These are phyloP conservation scores for Nannoperca obscura DNA, from an alignment of 2,797 vertebrate genomes.

Conservation along the genomic window DNA sequence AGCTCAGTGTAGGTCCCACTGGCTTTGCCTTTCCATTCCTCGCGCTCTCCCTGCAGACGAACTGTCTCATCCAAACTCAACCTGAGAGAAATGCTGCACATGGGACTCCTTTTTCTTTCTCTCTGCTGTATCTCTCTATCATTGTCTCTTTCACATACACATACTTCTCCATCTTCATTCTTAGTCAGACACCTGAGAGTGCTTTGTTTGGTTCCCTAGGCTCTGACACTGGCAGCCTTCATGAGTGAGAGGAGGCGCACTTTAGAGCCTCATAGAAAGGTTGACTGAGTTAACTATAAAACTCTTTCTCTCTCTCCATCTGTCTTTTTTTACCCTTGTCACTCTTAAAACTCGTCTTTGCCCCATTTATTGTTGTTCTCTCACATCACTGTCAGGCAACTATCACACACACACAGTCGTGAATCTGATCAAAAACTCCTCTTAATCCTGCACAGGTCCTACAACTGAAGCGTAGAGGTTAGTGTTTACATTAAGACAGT, in stretches of 20 bases:
- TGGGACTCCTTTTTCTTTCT: slow-evolving; percentile 10
- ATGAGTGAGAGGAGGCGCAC: slow-evolving; percentile 59
- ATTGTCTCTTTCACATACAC: slow-evolving; percentile 5
- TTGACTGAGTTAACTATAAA: slow-evolving; percentile 46
- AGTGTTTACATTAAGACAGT: slow-evolving; percentile 23
- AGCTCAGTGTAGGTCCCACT: slow-evolving; percentile 32
- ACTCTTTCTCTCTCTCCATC: slow-evolving; percentile 22
- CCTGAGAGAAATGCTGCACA: slow-evolving; percentile 28
- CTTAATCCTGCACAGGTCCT: background rate
- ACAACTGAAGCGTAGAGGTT: background rate
- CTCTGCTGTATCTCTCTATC: background rate
- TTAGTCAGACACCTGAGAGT: slow-evolving; percentile 37
- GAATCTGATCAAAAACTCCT: background rate
- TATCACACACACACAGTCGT: background rate
- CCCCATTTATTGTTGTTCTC: slow-evolving; percentile 14
- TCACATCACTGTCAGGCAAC: slow-evolving; percentile 1
- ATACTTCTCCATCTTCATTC: slow-evolving; percentile 28
- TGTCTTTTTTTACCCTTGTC: slow-evolving; percentile 16
- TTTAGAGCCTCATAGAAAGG: slow-evolving; percentile 41
- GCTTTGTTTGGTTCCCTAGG: slow-evolving; percentile 39
- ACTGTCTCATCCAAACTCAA: slow-evolving; percentile 23
- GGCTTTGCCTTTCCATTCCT: slow-evolving; percentile 10
- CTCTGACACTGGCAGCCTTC: slow-evolving; percentile 34
- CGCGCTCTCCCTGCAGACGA: slow-evolving; percentile 7
- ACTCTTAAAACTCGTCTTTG: slow-evolving; percentile 33